Evolutionary conservation across 2,797 vertebrate genomes (phyloP), one percentile per base, ranked within the genome.

Genomic region (Channallabes apus): DNA sequence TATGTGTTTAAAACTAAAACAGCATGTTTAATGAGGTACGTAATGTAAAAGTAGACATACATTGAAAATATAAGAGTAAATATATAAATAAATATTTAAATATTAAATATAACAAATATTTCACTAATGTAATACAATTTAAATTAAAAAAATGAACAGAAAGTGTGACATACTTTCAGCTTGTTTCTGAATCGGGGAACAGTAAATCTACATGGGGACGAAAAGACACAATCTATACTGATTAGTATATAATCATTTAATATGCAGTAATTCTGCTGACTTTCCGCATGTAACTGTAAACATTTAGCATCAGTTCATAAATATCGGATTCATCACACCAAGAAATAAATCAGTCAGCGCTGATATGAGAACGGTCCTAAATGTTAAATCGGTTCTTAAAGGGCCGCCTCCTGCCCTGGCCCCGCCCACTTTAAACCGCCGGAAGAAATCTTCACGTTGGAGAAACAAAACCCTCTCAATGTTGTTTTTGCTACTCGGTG

Each of bases 181-280:
- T 92, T 98, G 96, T 90, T 99, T 99, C 38, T 98, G 97, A 94
- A 98, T 98, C 86, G 98, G 98, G 86, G 96, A 98, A 94, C 96
- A 97, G 94, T 99, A 99, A 90, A 99, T 99, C 98, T 99, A 93
- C 86, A 93, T 95, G 85, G 62, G 12, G 79, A 65, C 80, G 6
- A 9, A 35, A 2, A 76, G 77, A 27, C n/a, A 54, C n/a, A 0
- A 18, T 1, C 18, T 8, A 29, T 29, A 29, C 5, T 5, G 12
- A 2, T 67, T 41, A 41, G 7, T 41, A 41, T 41, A 41, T 32
- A 32, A 32, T 32, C n/a, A n/a, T n/a, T n/a, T 41, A 41, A 41
- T 8, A 41, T 41, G 41, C 15, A 59, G 15, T 22, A 59, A 59
- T 20, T 6, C 58, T 22, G 58, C 18, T 59, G 18, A 59, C 20